Evolutionary conservation across 2,797 vertebrate genomes (phyloP).

Genomic region (Eleutherodactylus coqui): DNA sequence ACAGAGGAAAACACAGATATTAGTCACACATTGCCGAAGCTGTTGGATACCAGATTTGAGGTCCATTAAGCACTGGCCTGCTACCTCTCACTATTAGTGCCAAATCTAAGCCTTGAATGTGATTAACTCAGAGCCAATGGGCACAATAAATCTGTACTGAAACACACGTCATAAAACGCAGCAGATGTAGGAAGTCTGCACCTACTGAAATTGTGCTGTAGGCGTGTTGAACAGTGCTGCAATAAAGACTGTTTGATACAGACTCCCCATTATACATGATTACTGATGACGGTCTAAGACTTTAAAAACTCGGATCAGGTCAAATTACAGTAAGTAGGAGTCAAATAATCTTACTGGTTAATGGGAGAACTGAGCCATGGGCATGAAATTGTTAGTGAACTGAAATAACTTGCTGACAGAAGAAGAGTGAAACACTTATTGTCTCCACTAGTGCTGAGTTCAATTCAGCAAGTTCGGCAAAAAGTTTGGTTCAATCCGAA

Average conservation of each 20-base stretch:
- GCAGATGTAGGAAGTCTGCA: conserved; percentile 45
- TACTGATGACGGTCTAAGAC: not conserved
- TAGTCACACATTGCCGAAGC: not conserved
- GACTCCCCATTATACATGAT: not conserved
- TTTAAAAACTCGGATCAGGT: not conserved
- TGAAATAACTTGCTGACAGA: not conserved
- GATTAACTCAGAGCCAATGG: conserved; percentile 23
- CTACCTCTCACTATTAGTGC: conserved; percentile 19
- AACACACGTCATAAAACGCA: conserved; percentile 41
- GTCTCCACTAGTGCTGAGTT: no score
- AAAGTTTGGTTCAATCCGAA: no score
- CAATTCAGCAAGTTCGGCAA: no score
- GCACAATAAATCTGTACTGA: conserved; percentile 37
- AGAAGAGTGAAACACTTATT: not conserved
- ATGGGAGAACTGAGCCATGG: not conserved
- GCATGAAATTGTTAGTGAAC: not conserved
- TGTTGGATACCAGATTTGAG: conserved; percentile 18
- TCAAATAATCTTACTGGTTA: not conserved
- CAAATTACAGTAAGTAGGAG: not conserved
- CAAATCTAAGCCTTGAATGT: conserved; percentile 34
- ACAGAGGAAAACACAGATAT: conserved; percentile 6
- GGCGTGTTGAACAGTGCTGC: not conserved
- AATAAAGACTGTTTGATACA: not conserved
- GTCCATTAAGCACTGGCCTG: conserved; percentile 31
- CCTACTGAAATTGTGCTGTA: conserved; percentile 21